phyloP scores from a whole-genome alignment of 64 coral and sea anemone genomes.

The Montipora foliosa region DNA sequence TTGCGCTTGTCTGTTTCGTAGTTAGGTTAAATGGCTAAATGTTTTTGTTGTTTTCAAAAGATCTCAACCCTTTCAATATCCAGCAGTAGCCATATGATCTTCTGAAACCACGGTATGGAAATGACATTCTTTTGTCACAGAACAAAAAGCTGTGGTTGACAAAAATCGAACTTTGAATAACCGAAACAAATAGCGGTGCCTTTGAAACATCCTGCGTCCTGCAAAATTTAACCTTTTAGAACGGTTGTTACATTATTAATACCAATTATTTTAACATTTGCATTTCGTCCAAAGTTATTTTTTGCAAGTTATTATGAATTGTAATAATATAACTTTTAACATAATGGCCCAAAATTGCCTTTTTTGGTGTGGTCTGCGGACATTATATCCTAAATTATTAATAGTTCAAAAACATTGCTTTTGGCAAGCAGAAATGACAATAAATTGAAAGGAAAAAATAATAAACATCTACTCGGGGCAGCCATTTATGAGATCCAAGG shows the following conservation, averaged over 20 bases:
- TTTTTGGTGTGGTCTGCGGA: not conserved
- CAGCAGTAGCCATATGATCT: not conserved
- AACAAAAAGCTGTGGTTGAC: not conserved
- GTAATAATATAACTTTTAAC: not conserved
- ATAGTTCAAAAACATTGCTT: not conserved
- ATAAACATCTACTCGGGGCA: too few species aligned
- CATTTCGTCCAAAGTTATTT: not conserved
- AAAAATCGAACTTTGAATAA: not conserved
- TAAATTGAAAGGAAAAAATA: too few species aligned
- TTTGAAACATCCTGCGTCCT: not conserved
- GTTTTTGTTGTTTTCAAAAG: slow-evolving; percentile 1
- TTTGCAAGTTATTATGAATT: not conserved
- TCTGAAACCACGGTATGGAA: not conserved
- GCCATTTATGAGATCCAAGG: too few species aligned
- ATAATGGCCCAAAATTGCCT: not conserved
- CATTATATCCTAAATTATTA: not conserved
- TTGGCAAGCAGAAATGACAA: too few species aligned
- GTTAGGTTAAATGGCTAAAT: not conserved
- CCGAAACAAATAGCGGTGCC: not conserved
- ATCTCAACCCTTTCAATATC: not conserved
- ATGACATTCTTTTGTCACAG: not conserved
- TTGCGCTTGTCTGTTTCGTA: not conserved
- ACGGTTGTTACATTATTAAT: not conserved
- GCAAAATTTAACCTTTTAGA: not conserved
- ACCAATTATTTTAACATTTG: not conserved